These are phyloP conservation scores for Microdon myrmicae DNA, from an alignment of 2,888 invertebrate genomes.

Conservation along the genomic window DNA sequence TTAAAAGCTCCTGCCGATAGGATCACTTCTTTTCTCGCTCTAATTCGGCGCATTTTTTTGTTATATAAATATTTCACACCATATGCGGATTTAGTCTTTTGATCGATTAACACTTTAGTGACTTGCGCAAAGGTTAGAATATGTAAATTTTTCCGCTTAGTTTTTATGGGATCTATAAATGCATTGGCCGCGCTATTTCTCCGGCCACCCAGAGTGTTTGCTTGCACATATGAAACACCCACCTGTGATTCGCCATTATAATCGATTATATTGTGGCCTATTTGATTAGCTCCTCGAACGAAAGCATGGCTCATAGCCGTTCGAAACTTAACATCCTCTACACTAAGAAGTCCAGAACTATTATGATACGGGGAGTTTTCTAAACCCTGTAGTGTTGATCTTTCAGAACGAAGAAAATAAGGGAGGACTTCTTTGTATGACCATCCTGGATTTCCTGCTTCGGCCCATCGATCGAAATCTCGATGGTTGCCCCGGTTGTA, in stretches of 20 bases:
- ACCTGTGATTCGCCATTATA: constrained; percentile 74
- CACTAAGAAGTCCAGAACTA: constrained; percentile 72
- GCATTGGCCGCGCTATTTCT: constrained; percentile 76
- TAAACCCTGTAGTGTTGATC: constrained; percentile 62
- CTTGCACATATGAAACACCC: constrained; percentile 76
- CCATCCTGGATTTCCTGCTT: constrained; percentile 80
- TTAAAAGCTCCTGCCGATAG: constrained; percentile 88
- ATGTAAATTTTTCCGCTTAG: constrained; percentile 72
- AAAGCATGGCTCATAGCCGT: constrained; percentile 70
- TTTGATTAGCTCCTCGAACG: constrained; percentile 72
- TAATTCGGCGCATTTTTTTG: constrained; percentile 67
- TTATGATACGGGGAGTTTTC: constrained; percentile 71
- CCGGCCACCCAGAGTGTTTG: constrained; percentile 70
- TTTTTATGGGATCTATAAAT: constrained; percentile 71
- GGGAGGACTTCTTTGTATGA: constrained; percentile 72
- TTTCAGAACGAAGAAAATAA: constrained; percentile 73
- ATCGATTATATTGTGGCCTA: constrained; percentile 76
- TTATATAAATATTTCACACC: constrained; percentile 76
- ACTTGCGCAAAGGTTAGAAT: constrained; percentile 74
- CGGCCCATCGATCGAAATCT: constrained; percentile 79
- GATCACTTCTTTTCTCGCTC: constrained; percentile 82
- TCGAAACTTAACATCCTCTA: constrained; percentile 72
- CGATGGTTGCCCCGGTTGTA: constrained; percentile 79
- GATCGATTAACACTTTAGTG: constrained; percentile 75
- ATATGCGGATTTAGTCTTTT: constrained; percentile 71